Percentiles rank a stretch among this genome's conserved stretches.
These are phyloP conservation scores for Carcharodon carcharias DNA, from an alignment of 2,797 vertebrate genomes.

Conservation along the genomic window DNA sequence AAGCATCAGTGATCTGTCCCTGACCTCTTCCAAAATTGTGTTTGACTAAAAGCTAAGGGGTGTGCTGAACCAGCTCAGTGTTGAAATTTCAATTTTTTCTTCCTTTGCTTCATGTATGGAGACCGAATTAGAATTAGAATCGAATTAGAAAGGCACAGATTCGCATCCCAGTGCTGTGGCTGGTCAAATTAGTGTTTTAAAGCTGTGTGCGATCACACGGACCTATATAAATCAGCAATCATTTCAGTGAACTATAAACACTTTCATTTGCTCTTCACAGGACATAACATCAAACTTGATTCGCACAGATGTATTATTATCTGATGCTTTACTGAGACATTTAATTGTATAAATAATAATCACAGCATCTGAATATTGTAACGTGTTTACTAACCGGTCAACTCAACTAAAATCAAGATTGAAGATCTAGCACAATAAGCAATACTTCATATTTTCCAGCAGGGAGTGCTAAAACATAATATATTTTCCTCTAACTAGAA, in stretches of 20 bases:
- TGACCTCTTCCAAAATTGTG: not conserved
- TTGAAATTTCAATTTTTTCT: not conserved
- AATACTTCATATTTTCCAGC: constrained; percentile 9
- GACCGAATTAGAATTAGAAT: not conserved
- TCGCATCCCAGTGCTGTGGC: not conserved
- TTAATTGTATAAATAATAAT: not conserved
- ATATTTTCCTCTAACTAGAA: not conserved
- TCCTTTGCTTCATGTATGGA: not conserved
- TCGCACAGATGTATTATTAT: not conserved
- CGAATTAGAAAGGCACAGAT: not conserved
- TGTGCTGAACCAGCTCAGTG: not conserved
- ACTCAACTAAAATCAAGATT: not conserved
- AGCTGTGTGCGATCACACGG: not conserved
- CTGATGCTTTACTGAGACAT: not conserved
- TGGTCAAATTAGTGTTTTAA: not conserved
- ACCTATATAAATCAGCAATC: not conserved
- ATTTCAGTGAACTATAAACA: not conserved
- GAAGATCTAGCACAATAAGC: not conserved
- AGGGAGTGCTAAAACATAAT: constrained; percentile 10
- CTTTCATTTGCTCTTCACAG: not conserved
- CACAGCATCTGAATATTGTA: not conserved
- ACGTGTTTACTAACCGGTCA: not conserved
- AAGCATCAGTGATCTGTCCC: not conserved
- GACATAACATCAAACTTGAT: not conserved
- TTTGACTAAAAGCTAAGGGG: not conserved